Evolutionary conservation across 2,113 vertebrate genomes (phyloP), one percentile per base, ranked within the genome.

Genomic region (Atractosteus spatula): DNA sequence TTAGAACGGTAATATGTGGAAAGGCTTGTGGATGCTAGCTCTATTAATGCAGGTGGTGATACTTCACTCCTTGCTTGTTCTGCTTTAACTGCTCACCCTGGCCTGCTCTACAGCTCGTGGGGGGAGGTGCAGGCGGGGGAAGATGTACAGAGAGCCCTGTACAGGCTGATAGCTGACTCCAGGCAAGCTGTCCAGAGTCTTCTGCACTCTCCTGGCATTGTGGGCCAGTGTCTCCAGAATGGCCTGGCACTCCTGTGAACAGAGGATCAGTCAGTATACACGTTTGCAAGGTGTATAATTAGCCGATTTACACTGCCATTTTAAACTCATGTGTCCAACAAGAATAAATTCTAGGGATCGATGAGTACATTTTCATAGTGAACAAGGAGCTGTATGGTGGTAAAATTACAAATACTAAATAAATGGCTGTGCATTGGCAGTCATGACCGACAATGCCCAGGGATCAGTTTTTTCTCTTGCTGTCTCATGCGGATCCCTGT

Each of bases 91-190:
- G 8, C 17, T 16, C 17, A 93, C 91, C 89, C 86, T 71, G 7
- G 90, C 88, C 77, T 70, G 83, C 45, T 83, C 68, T 57, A 89
- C 75, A 41, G 86, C 87, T 81, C 76, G 77, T 0, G 70, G 71
- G 14, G 89, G 83, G 16, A 91, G 80, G 66, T 84, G 3, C 8
- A 92, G 13, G 72, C 81, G 79, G 4, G 85, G 83, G 56, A 89
- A 92, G 0, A 69, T 72, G 72, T 81, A 89, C 0, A 66, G 56
- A 29, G 89, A 89, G 42, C 88, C 91, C 42, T 72, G 66, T 41
- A 86, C 16, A 1, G 85, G 81, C 69, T 89, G 84, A 72, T 84
- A 88, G 74, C 69, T 76, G 55, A 90, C 54, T 17, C 84, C 86
- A 0, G 82, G 85, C 56, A 91, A 68, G 10, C 68, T 65, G 62